Base-by-base conservation (phyloP, 1,140 invertebrate species). In the Meteorus sp. region DNA sequence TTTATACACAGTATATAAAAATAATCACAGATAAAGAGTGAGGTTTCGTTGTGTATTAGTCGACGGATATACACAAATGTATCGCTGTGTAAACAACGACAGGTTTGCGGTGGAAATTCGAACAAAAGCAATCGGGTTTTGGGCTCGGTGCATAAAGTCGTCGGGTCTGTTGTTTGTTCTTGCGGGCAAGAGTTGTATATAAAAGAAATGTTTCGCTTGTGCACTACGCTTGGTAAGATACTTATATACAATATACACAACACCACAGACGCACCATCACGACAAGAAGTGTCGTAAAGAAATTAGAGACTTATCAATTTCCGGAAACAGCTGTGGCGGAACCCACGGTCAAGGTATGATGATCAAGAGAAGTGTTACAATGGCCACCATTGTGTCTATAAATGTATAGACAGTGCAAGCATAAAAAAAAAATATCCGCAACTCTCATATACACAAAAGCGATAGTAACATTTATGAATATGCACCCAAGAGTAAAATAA, bases 241-340 rank as follows among this genome's bases (percentile, higher is more conserved):
- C 19, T 29, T 23, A n/a, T 37, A 20, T 23, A 35, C 35, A 13
- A 39, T 43, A 43, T 45, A 53, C 54, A 63, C 62, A 61, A 58
- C 54, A 52, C 61, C 56, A 48, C 59, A 57, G n/a, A n/a, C n/a
- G n/a, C n/a, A n/a, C n/a, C n/a, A n/a, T n/a, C n/a, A n/a, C n/a
- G n/a, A n/a, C n/a, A n/a, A n/a, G n/a, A n/a, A 29, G 31, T 48
- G 66, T 62, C 62, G 56, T 72, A 68, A 73, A 72, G 61, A 69
- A 74, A 74, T 74, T 71, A 73, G 61, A 58, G 59, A 73, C 62
- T 75, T 72, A 75, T 75, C 72, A 71, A 67, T 75, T 73, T 69
- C 63, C 61, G 58, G 65, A 72, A 67, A 66, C 72, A 75, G 63
- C 71, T 74, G 72, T 73, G 72, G 68, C 65, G 63, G 52, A 60